phyloP scores from a whole-genome alignment of 2,113 vertebrate species.

The Taxidea taxus region DNA sequence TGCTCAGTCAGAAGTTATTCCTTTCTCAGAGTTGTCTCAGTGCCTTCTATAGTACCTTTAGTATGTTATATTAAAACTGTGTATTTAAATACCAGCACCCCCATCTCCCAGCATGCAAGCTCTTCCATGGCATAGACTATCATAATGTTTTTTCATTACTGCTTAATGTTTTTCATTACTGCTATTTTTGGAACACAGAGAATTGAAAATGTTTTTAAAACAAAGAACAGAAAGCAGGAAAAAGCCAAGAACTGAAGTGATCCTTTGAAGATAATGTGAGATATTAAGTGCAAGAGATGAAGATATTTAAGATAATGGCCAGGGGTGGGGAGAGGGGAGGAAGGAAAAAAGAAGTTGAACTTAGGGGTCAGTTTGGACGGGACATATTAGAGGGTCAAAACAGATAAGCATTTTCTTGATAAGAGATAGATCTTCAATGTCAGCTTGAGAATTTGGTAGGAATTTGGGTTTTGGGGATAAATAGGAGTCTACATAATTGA shows the following conservation, averaged over 20 bases:
- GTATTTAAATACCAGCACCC: neutral
- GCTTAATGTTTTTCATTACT: slow-evolving; percentile 3
- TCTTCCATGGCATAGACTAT: neutral
- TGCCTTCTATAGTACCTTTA: neutral
- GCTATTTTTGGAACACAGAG: neutral
- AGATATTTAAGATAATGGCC: neutral
- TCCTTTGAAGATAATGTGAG: neutral
- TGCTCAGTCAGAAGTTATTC: neutral
- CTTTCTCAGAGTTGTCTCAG: neutral
- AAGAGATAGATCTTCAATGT: neutral
- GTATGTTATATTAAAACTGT: neutral
- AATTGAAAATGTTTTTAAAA: neutral
- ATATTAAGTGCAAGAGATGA: neutral
- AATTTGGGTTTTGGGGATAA: slow-evolving; percentile 10
- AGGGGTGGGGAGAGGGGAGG: neutral
- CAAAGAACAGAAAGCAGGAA: neutral
- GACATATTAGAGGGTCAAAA: neutral
- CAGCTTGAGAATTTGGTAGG: neutral
- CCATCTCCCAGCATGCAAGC: neutral
- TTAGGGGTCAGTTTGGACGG: neutral
- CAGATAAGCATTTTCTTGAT: neutral
- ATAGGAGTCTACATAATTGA: neutral
- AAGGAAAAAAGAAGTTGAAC: neutral
- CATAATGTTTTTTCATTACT: slow-evolving; percentile 7
- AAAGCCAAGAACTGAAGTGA: neutral